Conservation (phyloP, 2,888 invertebrate species). For the Hirtodrosophila duncani region DNA sequence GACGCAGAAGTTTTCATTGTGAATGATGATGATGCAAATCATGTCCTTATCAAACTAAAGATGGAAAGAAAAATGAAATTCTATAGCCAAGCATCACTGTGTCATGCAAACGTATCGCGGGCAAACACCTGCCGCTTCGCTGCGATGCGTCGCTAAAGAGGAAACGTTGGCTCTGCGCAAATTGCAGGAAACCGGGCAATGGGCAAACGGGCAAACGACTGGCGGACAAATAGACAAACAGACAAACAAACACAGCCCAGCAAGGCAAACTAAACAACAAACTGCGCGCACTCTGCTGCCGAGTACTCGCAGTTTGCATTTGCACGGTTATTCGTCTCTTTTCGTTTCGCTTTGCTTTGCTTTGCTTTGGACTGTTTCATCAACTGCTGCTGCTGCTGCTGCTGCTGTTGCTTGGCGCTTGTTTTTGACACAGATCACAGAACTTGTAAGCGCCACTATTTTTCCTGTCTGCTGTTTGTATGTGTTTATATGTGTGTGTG, state of each 20-base stretch:
- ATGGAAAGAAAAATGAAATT: background rate
- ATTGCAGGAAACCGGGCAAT: constrained; percentile 61
- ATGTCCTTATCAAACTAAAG: too few species aligned
- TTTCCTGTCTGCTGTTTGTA: constrained; percentile 22
- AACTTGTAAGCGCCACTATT: constrained; percentile 51
- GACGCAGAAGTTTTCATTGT: too few species aligned
- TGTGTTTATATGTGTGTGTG: constrained; percentile 3
- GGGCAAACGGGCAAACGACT: constrained; percentile 15
- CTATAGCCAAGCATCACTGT: background rate
- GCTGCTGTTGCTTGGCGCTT: constrained; percentile 25
- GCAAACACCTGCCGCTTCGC: constrained; percentile 31
- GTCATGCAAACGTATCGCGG: constrained; percentile 8
- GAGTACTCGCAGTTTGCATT: too few species aligned
- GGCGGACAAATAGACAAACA: constrained; percentile 18
- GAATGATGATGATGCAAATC: too few species aligned
- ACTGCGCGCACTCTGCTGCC: constrained; percentile 23
- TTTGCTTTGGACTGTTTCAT: background rate
- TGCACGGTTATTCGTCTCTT: constrained; percentile 11
- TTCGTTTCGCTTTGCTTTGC: constrained; percentile 17
- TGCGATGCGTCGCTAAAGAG: constrained; percentile 37
- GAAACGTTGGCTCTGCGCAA: constrained; percentile 54
- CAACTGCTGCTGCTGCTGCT: background rate
- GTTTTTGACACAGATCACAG: constrained; percentile 64
- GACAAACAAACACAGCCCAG: constrained; percentile 49
- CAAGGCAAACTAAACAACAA: constrained; percentile 52